These are phyloP conservation scores for Meta bourneti DNA, from an alignment of 2,888 invertebrate species.

Conservation along the genomic window DNA sequence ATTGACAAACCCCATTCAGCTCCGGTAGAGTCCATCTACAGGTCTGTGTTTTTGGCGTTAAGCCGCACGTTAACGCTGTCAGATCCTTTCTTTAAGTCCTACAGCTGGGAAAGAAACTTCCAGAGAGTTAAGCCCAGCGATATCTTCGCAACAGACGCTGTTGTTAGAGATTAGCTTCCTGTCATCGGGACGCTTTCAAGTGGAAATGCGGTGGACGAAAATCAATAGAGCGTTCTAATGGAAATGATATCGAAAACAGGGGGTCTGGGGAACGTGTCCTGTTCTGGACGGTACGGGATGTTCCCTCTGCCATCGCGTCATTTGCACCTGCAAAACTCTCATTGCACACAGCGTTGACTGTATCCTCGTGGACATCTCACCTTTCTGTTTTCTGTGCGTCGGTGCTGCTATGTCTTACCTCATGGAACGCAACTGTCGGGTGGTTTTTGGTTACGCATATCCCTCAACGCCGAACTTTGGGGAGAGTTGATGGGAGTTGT, in stretches of 20 bases:
- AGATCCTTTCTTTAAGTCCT: too few relatives aligned
- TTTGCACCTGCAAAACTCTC: slow-evolving; percentile 53
- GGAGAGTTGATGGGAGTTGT: too few relatives aligned
- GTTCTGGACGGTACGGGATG: slow-evolving; percentile 19
- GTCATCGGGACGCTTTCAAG: slow-evolving; percentile 31
- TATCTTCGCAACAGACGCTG: slow-evolving; percentile 37
- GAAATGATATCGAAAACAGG: slow-evolving; percentile 65
- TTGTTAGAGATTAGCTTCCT: slow-evolving; percentile 62
- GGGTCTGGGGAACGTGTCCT: slow-evolving; percentile 17
- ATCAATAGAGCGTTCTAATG: slow-evolving; percentile 70
- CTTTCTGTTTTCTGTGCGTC: background rate
- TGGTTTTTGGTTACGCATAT: slow-evolving; percentile 20
- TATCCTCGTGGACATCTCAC: too few relatives aligned
- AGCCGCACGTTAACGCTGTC: too few relatives aligned
- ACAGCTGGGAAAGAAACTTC: background rate
- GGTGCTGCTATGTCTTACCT: background rate
- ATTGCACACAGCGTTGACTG: slow-evolving; percentile 6
- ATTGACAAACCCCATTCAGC: background rate
- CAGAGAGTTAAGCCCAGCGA: background rate
- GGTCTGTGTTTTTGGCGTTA: background rate
- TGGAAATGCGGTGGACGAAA: slow-evolving; percentile 45
- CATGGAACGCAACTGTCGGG: slow-evolving; percentile 7
- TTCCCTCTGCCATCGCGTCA: slow-evolving; percentile 43
- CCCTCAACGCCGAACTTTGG: slow-evolving; percentile 6
- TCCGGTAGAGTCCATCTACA: background rate